Evolutionary conservation across 2,797 vertebrate genomes (phyloP).

Genomic region (Lates japonicus): DNA sequence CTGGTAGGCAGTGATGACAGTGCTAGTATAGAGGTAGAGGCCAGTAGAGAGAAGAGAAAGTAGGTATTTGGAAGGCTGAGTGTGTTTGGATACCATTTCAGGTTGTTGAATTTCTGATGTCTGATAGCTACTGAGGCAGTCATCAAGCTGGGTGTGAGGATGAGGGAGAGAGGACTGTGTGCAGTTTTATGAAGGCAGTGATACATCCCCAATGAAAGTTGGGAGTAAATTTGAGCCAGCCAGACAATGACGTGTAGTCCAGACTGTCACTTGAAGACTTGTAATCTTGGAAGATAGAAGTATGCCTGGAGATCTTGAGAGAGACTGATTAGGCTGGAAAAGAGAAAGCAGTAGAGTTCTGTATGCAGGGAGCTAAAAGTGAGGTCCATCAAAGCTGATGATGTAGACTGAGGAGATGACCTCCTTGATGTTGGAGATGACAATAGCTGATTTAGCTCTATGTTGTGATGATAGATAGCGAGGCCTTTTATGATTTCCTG

Average conservation of each 20-base stretch:
- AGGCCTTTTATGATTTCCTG: not conserved
- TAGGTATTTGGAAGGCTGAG: slow-evolving; percentile 14
- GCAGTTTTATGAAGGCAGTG: not conserved
- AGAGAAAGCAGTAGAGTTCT: not conserved
- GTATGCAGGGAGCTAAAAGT: not conserved
- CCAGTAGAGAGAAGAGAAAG: slow-evolving; percentile 13
- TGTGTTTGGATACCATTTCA: slow-evolving; percentile 17
- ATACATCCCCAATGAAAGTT: not conserved
- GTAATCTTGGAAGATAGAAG: slow-evolving; percentile 5
- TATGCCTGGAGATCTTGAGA: not conserved
- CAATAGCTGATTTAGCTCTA: not conserved
- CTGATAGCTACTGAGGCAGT: slow-evolving; percentile 1
- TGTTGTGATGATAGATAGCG: not conserved
- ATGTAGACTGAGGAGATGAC: not conserved
- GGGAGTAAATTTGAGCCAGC: not conserved
- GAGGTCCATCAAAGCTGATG: not conserved
- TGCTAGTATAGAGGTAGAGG: not conserved
- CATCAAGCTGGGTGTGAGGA: not conserved
- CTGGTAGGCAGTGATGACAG: not conserved
- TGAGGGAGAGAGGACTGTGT: not conserved
- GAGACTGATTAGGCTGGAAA: not conserved
- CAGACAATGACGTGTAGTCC: not conserved
- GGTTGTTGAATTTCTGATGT: slow-evolving; percentile 22
- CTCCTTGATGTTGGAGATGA: not conserved
- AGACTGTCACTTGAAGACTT: slow-evolving; percentile 22